Conservation (phyloP, 1,140 invertebrate species). For the Drosophila santomea region DNA sequence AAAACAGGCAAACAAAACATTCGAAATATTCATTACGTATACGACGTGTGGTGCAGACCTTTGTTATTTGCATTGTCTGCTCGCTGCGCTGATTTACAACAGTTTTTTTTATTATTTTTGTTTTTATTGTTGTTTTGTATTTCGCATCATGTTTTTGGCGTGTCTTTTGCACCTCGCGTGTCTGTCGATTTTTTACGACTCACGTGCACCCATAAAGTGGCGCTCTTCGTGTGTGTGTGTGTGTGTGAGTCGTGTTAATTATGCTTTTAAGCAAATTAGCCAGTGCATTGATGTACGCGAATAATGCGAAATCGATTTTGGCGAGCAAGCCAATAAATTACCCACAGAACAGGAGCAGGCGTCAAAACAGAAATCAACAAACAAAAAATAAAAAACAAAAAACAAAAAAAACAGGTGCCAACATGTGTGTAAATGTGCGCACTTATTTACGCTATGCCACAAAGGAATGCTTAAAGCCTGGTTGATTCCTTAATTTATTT, state of each 20-base stretch:
- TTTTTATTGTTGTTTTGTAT: constrained; percentile 3
- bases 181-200: constrained; percentile 66
- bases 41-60: constrained; percentile 37
- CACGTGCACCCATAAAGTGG: constrained; percentile 64
- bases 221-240: background rate
- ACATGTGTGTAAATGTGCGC: constrained; percentile 28
- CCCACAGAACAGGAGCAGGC: constrained; percentile 49
- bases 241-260: constrained; percentile 60
- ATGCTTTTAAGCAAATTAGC: constrained; percentile 82
- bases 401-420: constrained; percentile 31
- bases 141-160: constrained; percentile 32
- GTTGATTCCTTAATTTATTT: constrained; percentile 50
- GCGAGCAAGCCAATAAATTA: constrained; percentile 67
- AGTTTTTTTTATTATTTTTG: constrained; percentile 13
- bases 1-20: constrained; percentile 42
- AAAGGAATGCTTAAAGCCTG: constrained; percentile 30
- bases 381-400: constrained; percentile 27
- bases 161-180: constrained; percentile 63
- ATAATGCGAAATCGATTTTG: constrained; percentile 76
- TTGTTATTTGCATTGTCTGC: constrained; percentile 37
- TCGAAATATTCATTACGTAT: constrained; percentile 62
- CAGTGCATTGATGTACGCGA: constrained; percentile 67
- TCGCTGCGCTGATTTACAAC: constrained; percentile 65
- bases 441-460: constrained; percentile 5
- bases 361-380: constrained; percentile 40